Base-by-base conservation (phyloP, 2,113 vertebrate species). In the Brachyhypopomus gauderio region DNA sequence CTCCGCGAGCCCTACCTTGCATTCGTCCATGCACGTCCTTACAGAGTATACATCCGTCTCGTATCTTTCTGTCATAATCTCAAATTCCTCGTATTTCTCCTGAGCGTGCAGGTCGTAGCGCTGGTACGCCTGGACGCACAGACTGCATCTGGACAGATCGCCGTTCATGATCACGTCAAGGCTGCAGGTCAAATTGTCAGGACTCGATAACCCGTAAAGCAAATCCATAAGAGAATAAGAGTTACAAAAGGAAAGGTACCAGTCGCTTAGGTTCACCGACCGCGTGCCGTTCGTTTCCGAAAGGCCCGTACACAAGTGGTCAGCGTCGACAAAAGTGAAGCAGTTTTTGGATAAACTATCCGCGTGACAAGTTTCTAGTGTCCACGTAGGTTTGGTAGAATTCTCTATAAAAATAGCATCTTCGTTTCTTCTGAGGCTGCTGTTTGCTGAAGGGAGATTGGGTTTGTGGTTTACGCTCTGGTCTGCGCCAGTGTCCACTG, bases 171-270 rank as follows among this genome's bases (percentile, higher is more conserved):
- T 52, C 52, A 67, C 73, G 22, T 94, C 92, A 93, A 93, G 92
- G 89, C 94, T 96, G 90, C 97, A 99, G 94, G 96, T 98, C 90
- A 94, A 91, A 90, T 93, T 90, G 93, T 92, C 96, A 92, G 94
- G 95, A 87, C 94, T 95, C 87, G 95, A 93, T 92, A 95, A 93
- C 87, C 96, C 97, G 91, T 95, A 90, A 92, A 98, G 96, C 95
- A 99, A 94, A 95, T 99, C 96, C 95, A 95, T 96, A 92, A 99
- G 96, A 92, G 97, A 97, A 91, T 99, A 99, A 89, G 97, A 95
- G 94, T 96, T 96, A 96, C 97, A 99, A 96, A 98, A 99, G 89
- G 96, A 96, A 94, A 98, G 96, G 94, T 97, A 97, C 92, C 98
- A 97, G 96, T 97, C 95, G 90, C 92, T 94, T 92, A 96, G 90